Percentiles rank a stretch among this genome's conserved stretches.
These are phyloP conservation scores for Limnephilus marmoratus DNA, from an alignment of 2,888 invertebrate species.

Conservation along the genomic window DNA sequence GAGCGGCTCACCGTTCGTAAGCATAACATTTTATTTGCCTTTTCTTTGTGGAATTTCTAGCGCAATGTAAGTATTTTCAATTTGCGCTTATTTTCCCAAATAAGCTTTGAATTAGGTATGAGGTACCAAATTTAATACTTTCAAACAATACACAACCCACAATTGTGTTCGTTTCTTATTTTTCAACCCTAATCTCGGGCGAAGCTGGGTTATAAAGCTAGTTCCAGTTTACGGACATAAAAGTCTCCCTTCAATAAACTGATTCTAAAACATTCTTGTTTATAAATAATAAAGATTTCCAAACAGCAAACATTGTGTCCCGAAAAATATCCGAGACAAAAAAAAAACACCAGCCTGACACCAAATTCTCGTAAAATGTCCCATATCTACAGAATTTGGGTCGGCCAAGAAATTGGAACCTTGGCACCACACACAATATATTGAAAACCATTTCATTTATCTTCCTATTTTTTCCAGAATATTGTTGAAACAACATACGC, in stretches of 20 bases:
- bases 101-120: background rate
- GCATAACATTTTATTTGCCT: background rate
- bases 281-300: background rate
- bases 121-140: background rate
- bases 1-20: background rate
- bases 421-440: background rate
- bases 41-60: background rate
- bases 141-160: background rate
- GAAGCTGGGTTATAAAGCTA: background rate
- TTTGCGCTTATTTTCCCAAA: no score
- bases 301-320: background rate
- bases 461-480: background rate
- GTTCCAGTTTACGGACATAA: background rate
- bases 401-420: background rate
- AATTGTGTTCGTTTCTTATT: background rate
- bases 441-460: conserved; percentile 2
- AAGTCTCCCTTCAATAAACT: background rate
- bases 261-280: background rate
- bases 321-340: background rate
- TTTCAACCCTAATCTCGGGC: background rate
- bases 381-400: background rate
- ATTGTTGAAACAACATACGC: background rate
- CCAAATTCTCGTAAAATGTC: conserved; percentile 2
- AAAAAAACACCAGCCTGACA: background rate
- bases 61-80: no score